These are phyloP conservation scores for Xanthia togata DNA, from an alignment of 2,888 invertebrate species.

Conservation along the genomic window DNA sequence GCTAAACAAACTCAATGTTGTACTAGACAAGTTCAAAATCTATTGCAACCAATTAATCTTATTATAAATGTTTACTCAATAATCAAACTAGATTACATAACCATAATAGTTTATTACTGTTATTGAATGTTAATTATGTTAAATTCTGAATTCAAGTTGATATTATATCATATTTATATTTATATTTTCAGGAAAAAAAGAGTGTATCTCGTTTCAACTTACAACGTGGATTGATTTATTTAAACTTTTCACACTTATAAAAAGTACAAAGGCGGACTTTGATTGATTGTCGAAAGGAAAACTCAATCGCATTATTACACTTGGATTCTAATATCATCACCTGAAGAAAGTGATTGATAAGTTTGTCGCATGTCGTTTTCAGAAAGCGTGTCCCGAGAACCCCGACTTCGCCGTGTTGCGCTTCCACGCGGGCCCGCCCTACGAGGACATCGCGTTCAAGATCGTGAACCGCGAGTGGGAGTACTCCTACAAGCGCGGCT, in stretches of 20 bases:
- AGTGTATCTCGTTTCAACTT: background rate
- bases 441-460: constrained; percentile 99
- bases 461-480: constrained; percentile 99
- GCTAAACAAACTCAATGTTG: background rate
- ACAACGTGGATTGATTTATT: too few relatives aligned
- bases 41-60: background rate
- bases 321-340: background rate
- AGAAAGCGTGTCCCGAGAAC: constrained; percentile 97
- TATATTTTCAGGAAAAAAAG: background rate
- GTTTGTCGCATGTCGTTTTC: constrained; percentile 72
- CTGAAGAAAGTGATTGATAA: background rate
- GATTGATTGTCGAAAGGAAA: background rate
- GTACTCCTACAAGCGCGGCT: constrained; percentile 99
- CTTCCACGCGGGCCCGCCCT: constrained; percentile 99
- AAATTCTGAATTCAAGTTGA: background rate
- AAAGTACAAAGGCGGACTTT: too few relatives aligned
- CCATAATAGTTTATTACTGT: background rate
- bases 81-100: background rate
- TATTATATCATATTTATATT: too few relatives aligned
- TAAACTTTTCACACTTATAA: too few relatives aligned
- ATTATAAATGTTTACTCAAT: background rate
- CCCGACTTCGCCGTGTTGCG: constrained; percentile 98
- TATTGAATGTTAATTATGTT: background rate
- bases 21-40: background rate
- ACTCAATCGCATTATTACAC: background rate